Evolutionary conservation across 1,140 invertebrate species (phyloP).

Genomic region (Bombus balteatus): DNA sequence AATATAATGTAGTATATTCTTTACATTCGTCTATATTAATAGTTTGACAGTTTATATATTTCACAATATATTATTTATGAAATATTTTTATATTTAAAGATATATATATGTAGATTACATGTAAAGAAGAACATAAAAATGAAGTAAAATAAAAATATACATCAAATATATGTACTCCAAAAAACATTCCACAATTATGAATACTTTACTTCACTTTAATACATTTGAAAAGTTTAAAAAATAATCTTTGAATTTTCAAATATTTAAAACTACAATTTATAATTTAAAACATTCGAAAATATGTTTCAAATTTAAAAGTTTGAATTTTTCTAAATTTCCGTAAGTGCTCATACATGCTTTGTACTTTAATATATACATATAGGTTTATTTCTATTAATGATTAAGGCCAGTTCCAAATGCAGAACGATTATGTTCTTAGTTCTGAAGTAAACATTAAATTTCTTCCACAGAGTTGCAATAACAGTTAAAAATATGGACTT

Average conservation of each 20-base stretch:
- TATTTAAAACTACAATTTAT: not conserved
- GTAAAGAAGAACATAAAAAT: not conserved
- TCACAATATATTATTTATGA: not conserved
- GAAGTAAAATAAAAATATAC: not conserved
- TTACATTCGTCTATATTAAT: not conserved
- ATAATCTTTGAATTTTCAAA: not conserved
- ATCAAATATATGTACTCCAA: not conserved
- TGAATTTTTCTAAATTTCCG: not conserved
- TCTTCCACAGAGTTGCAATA: not conserved
- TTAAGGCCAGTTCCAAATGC: not conserved
- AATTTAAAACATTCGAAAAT: too few species aligned
- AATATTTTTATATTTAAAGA: not conserved
- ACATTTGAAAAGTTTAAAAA: not conserved
- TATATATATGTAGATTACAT: not conserved
- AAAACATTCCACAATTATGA: not conserved
- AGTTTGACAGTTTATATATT: not conserved
- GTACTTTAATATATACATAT: not conserved
- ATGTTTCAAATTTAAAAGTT: too few species aligned
- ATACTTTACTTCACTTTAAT: not conserved
- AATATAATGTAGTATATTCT: not conserved
- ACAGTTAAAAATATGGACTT: slow-evolving; percentile 36
- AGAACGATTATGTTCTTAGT: not conserved
- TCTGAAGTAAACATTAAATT: not conserved
- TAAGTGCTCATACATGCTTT: not conserved
- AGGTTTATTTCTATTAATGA: not conserved